phyloP scores from a whole-genome alignment of 2,888 invertebrate genomes.

The Clitarchus hookeri region DNA sequence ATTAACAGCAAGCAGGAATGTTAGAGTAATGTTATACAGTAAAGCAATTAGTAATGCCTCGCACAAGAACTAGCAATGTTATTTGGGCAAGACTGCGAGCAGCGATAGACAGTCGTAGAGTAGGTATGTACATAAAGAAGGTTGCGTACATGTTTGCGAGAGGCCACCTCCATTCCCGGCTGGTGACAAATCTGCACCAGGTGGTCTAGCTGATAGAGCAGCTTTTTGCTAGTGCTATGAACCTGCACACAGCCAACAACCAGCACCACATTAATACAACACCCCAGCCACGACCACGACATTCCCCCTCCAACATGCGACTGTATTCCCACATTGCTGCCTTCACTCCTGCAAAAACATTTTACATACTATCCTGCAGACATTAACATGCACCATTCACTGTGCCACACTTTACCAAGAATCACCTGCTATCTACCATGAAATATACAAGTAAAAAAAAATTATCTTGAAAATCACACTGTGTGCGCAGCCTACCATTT shows the following conservation, averaged over 20 bases:
- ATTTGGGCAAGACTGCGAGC: not conserved
- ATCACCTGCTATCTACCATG: too few relatives aligned
- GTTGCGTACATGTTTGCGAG: conserved; percentile 76
- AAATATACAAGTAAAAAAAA: too few relatives aligned
- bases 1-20: not conserved
- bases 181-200: conserved; percentile 96
- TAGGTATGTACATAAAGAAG: not conserved
- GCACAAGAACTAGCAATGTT: not conserved
- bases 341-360: too few relatives aligned
- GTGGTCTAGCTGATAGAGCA: conserved; percentile 93
- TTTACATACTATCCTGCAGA: too few relatives aligned
- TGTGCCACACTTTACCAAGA: too few relatives aligned
- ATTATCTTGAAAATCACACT: too few relatives aligned
- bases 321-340: not conserved
- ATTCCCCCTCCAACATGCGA: conserved; percentile 4
- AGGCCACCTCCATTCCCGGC: conserved; percentile 71
- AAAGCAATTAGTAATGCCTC: not conserved
- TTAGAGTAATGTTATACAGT: not conserved
- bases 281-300: not conserved
- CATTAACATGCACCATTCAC: too few relatives aligned
- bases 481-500: not conserved
- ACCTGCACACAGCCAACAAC: conserved; percentile 62
- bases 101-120: conserved; percentile 26
- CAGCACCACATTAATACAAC: conserved; percentile 37
- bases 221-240: conserved; percentile 94